phyloP scores from a whole-genome alignment of 2,888 invertebrate species.

The Lacanobia oleracea region DNA sequence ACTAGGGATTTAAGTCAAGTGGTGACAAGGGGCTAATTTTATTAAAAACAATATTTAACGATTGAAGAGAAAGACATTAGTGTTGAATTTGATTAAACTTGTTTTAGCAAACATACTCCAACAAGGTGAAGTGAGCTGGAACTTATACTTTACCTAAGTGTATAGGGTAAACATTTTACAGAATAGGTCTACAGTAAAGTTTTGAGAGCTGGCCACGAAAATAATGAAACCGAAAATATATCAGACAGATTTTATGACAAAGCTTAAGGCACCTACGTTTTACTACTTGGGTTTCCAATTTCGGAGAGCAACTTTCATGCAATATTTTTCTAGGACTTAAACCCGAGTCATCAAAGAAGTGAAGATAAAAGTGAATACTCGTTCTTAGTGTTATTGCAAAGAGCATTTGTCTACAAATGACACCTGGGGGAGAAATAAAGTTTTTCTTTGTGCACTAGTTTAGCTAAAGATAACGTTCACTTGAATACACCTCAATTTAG shows the following conservation, averaged over 20 bases:
- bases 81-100: no score
- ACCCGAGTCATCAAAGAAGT: constrained; percentile 34
- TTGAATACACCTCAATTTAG: constrained; percentile 4
- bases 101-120: no score
- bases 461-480: constrained; percentile 1
- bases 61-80: no score
- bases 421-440: constrained; percentile 40
- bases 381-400: constrained; percentile 41
- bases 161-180: neutral
- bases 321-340: constrained; percentile 31
- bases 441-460: constrained; percentile 15
- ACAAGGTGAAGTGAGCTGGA: no score
- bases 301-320: constrained; percentile 17
- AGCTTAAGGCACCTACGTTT: constrained; percentile 21
- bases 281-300: constrained; percentile 37
- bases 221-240: constrained; percentile 17
- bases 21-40: no score
- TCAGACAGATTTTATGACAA: constrained; percentile 6
- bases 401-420: constrained; percentile 43
- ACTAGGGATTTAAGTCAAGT: no score
- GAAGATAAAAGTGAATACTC: constrained; percentile 33
- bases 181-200: neutral
- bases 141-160: neutral
- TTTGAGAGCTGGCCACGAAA: neutral
- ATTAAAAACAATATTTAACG: no score